Evolutionary conservation across 2,888 invertebrate species (phyloP), one percentile per base, ranked within the genome.

Genomic region (Chironomus tentans): DNA sequence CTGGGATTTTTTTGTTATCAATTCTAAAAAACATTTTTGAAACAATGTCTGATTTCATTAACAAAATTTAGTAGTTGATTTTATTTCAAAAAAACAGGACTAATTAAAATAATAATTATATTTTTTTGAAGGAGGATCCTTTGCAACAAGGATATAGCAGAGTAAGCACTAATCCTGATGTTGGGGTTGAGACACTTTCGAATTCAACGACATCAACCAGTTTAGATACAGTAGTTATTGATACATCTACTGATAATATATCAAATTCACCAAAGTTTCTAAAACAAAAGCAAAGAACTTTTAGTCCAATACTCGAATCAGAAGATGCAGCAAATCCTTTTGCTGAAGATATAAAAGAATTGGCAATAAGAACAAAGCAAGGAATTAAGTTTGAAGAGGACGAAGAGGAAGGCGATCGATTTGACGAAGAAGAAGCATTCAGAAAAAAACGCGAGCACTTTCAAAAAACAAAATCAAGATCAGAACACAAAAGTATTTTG

Each of bases 131-230:
- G 79, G 79, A 79, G 77, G 77, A 79, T 78, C 79, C 78, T 38
- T 70, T 82, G 77, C 81, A 83, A 62, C 81, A 80, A 78, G 82
- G 81, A 76, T 84, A 84, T 79, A 82, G 82, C 21, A 81, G 83
- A 73, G 84, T 84, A 24, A 80, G 78, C 77, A 78, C n/a, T 78
- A 28, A n/a, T 46, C 38, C 68, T 46, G 68, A 22, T 3, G 24
- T 10, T 24, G 84, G 87, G 68, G 5, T 10, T 65, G 84, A 87
- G 68, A 86, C 87, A 46, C 82, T 88, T 13, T 88, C 88, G 2
- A 83, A 87, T 48, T 88, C 89, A 61, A 88, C 89, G 76, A 88
- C 88, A 80, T 86, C 87, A 81, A 88, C 88, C 24, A 88, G 88
- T 77, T 82, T 89, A 77, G 88, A 88, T 78, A 85, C 85, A 61